phyloP scores from a whole-genome alignment of 2,113 vertebrate species.

The Bubo scandiacus region DNA sequence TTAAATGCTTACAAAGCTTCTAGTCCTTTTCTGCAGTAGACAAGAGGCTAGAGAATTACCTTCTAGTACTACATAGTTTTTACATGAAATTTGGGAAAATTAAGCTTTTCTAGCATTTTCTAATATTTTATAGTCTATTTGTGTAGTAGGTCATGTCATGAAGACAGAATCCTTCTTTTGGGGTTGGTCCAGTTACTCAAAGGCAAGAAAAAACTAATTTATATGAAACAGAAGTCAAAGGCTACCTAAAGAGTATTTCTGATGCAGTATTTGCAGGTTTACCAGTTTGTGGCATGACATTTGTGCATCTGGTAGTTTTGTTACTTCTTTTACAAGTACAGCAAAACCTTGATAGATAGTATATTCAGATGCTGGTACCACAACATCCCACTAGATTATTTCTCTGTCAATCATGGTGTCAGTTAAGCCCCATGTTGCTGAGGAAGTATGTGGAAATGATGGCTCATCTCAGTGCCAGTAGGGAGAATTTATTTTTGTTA shows the following conservation, averaged over 20 bases:
- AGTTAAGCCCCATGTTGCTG: fast-evolving
- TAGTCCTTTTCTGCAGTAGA: background rate
- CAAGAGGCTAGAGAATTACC: background rate
- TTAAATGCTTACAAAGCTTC: background rate
- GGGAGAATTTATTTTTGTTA: background rate
- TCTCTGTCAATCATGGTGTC: background rate
- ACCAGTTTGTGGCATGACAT: background rate
- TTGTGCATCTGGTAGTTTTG: background rate
- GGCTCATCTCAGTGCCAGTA: background rate
- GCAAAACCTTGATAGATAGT: background rate
- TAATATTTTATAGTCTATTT: background rate
- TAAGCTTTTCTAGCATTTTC: background rate
- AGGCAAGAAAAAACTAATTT: background rate
- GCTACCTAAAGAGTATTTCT: background rate
- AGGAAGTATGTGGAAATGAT: background rate
- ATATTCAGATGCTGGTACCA: background rate
- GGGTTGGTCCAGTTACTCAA: background rate
- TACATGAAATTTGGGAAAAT: background rate
- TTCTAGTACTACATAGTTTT: background rate
- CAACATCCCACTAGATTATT: background rate
- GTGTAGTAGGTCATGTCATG: background rate
- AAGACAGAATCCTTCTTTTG: background rate
- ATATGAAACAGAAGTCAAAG: background rate
- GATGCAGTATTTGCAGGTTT: background rate
- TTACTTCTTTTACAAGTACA: background rate